Evolutionary conservation across 2,888 invertebrate species (phyloP), one percentile per base, ranked within the genome.

Genomic region (Drosophila mulleri): DNA sequence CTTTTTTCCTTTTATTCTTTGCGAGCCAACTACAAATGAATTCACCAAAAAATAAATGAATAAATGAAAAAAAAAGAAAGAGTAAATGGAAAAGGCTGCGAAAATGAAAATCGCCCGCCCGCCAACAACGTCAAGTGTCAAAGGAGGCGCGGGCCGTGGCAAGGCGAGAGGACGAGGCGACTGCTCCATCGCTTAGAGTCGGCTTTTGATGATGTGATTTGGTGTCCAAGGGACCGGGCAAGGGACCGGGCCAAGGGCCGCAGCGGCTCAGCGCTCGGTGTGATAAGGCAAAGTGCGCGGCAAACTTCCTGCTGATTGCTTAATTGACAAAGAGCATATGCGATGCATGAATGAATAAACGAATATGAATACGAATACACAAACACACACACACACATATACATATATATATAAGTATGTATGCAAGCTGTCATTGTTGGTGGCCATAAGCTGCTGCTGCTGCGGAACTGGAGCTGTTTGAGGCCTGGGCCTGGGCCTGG

Each of bases 251-350:
- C 54, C 2, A 26, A 44, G n/a, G 20, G 44, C 16, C 16, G 9
- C 20, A 14, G 52, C 42, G 32, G 32, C 20, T 32, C 52, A 59
- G 54, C 62, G 37, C 9, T 29, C 57, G 23, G 60, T 52, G 63
- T 83, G 88, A 84, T 85, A 84, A 85, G 83, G 84, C 74, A 82
- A 87, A 88, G 83, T 88, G 89, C 82, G 87, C 78, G 72, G 89
- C 84, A 83, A 83, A 89, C 88, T 87, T 85, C 89, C 89, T 89
- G 88, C 88, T 89, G 87, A 89, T 89, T 89, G 85, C 88, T 88
- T 87, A 87, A 89, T 87, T 87, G 87, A 87, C 89, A 89, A 87
- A 87, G 80, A 89, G 89, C 88, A 89, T 89, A 89, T 87, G 85
- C 72, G 80, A 83, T 82, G 89, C 86, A 87, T 86, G 89, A 89